Conservation (phyloP, 35 echinoderm and acorn worm species). For the Stichopus chloronotus region DNA sequence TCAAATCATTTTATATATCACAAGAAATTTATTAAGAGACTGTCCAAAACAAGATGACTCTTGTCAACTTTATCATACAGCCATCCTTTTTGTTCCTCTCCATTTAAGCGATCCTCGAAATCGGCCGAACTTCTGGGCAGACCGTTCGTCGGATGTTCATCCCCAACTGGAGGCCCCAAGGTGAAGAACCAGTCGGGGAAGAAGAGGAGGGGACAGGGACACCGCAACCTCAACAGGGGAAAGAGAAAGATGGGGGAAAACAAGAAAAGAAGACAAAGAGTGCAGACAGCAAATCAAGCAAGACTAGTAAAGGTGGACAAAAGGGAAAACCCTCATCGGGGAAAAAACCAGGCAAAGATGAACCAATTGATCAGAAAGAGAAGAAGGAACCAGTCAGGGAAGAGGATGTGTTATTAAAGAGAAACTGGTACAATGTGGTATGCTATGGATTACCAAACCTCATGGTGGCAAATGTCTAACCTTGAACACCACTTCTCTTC, state of each 20-base stretch:
- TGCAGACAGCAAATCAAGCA: conserved; percentile 42
- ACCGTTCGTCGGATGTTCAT: conserved; percentile 92
- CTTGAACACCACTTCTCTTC: not conserved
- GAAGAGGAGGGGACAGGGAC: conserved; percentile 50
- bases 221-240: not conserved
- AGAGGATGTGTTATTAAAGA: conserved; percentile 68
- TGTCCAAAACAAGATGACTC: too few species aligned
- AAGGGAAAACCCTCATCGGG: conserved; percentile 34
- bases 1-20: too few species aligned
- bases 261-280: conserved; percentile 39
- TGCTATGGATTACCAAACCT: conserved; percentile 96
- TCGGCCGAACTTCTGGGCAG: conserved; percentile 85
- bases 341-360: not conserved
- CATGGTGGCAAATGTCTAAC: conserved; percentile 82
- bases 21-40: too few species aligned
- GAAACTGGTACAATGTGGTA: conserved; percentile 94
- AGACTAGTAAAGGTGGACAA: conserved; percentile 15
- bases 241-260: conserved; percentile 20
- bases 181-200: conserved; percentile 79
- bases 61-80: too few species aligned
- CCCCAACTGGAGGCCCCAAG: conserved; percentile 79
- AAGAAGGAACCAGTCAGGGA: conserved; percentile 27
- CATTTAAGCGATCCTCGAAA: conserved; percentile 75
- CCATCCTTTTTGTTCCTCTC: not conserved
- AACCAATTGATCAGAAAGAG: not conserved